A percentile compares a stretch with the other conserved stretches of the same genome.
Evolutionary conservation across 2,113 vertebrate species (phyloP).

Genomic region (Passerina amoena): DNA sequence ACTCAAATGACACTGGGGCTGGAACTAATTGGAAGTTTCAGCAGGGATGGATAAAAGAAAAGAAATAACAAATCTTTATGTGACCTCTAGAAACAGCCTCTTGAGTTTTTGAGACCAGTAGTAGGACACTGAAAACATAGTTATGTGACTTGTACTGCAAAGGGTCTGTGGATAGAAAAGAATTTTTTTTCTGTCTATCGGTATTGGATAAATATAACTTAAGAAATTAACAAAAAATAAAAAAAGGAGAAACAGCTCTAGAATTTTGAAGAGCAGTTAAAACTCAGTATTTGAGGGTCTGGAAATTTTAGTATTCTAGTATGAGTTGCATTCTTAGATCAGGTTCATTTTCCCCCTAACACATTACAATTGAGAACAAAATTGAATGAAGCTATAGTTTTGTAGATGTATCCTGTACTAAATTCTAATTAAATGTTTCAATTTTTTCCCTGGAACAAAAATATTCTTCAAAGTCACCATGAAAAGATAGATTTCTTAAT

Average conservation of each 20-base stretch:
- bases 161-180: not conserved
- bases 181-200: not conserved
- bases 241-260: not conserved
- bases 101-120: not conserved
- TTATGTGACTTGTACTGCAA: not conserved
- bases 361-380: not conserved
- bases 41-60: not conserved
- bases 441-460: not conserved
- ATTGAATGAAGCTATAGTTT: not conserved
- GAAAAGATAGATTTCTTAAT: not conserved
- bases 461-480: not conserved
- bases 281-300: not conserved
- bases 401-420: not conserved
- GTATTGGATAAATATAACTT: not conserved
- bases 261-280: not conserved
- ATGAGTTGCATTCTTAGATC: not conserved
- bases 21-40: not conserved
- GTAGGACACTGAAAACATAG: not conserved
- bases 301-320: not conserved
- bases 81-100: not conserved
- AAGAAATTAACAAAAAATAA: not conserved
- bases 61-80: not conserved
- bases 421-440: not conserved
- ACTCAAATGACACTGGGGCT: not conserved
- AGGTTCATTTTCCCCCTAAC: not conserved